Base-by-base conservation (phyloP, 2,113 vertebrate species). In the Microtus ochrogaster region DNA sequence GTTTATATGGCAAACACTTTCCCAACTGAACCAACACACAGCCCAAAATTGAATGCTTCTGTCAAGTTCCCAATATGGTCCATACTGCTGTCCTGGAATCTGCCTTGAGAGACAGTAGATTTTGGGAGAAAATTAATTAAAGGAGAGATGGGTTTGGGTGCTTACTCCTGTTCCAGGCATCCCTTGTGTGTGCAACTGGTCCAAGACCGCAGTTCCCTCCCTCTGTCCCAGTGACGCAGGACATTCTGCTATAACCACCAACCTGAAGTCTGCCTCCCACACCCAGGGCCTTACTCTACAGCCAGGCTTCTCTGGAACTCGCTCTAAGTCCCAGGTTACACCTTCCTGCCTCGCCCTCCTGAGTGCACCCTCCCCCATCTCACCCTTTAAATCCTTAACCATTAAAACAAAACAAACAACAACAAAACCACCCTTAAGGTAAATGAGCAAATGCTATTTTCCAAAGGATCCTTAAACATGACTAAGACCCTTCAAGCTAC, bases 401-500 rank as follows among this genome's bases (percentile, higher is more conserved):
- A 70, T 85, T 89, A 84, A 83, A 73, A 86, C 22, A 82, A 82
- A 63, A 30, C 55, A 83, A 83, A 83, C 24, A 63, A 36, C 7
- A 83, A 17, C 24, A 82, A 58, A 83, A 63, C 1, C 2, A 70
- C 89, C 83, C 65, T 78, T 82, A 36, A 58, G 33, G 24, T 72
- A 13, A 36, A 39, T 76, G 81, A 85, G 41, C 30, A 77, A 58
- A 65, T 24, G 49, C 84, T 85, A 70, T 96, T 92, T 94, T 65
- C 77, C 44, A 86, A 89, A 78, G 28, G 0, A 33, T 22, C 16
- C 28, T 82, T 66, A 39, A 92, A 89, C 86, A 55, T 44, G 11
- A 36, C 49, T 44, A 89, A 83, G 89, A 92, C 73, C 19, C 65
- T 81, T 81, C 33, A 44, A 82, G 52, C 28, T 76, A 76, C 28